Base-by-base conservation (phyloP, 1,140 invertebrate species). In the Eulimnadia texana region DNA sequence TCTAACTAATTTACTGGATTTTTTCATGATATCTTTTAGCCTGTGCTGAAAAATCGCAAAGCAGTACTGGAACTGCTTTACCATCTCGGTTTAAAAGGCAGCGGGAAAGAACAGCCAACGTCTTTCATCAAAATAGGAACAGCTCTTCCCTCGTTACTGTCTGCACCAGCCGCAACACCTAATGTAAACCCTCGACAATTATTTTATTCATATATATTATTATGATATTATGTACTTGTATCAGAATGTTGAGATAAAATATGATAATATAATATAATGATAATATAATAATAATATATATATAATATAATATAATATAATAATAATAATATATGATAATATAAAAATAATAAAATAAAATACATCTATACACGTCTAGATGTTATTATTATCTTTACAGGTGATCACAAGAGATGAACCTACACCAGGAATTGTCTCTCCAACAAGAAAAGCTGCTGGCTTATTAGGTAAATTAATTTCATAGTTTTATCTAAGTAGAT, bases 41-140 rank as follows among this genome's bases (percentile, higher is more conserved):
- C 55, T 51, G 50, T 64, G 24, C 49, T 64, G 3, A 66, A 65
- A 49, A 62, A 66, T 53, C 60, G 63, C 6, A 61, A 58, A 28
- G 49, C 60, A 22, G 55, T 66, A 10, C 42, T 66, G 3, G 62
- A 54, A 28, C 54, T 66, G 11, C 61, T 66, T 59, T 65, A 65
- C 49, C 50, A 58, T 2, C 33, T 66, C 9, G 63, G 61, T 33
- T 51, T 54, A 9, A 52, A 51, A 20, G 54, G 50, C 51, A 27
- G 59, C 16, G 27, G 28, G 24, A 28, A 24, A 16, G 61, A 58
- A 58, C 56, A 52, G 20, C 27, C 19, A 24, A 16, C 16, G 33
- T 16, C 24, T 3, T 55, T 47, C 27, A 52, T 57, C 2, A 23
- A 42, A 13, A 47, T 10, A 27, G 50, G n/a, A 9, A 1, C n/a